Base-by-base conservation (phyloP, 2,797 vertebrate genomes). In the Spea hammondii region DNA sequence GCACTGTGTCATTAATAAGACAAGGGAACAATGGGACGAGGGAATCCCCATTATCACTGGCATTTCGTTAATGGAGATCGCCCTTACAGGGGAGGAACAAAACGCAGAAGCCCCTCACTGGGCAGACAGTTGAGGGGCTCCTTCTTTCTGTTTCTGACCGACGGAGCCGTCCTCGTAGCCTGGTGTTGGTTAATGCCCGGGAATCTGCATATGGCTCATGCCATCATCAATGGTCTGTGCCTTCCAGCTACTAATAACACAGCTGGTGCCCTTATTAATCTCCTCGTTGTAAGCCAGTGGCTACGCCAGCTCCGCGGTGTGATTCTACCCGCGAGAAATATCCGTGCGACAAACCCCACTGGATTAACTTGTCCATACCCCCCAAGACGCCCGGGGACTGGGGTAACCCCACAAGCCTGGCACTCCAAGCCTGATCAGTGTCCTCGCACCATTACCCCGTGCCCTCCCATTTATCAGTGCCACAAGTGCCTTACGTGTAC, bases 1-100 rank as follows among this genome's bases (percentile, higher is more conserved):
- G 45, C 72, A 14, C 48, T 46, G n/a, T 8, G 48, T 77, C 70
- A 70, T 68, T 72, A 72, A 66, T 66, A 55, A 69, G 53, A 13
- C 55, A 75, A 74, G 65, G 65, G 69, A 74, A 79, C 72, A 79
- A 79, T 65, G 51, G 78, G 49, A 72, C 8, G 13, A 73, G 79
- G 74, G 74, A 81, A 77, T 72, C 74, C 79, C 79, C 74, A 53
- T 44, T 48, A 8, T 62, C 44, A 11, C 59, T 44, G 53, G 53
- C 65, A 69, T 79, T 72, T 73, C 32, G 32, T 32, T 32, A 32
- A 32, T 32, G 1, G 3, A 32, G 32, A 32, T 32, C 32, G 32
- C 32, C 32, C 32, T 32, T 32, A 32, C 32, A 32, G 32, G 32
- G 32, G 32, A 32, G 32, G 7, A 60, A 32, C 11, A 11, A 44